Evolutionary conservation across 2,797 vertebrate species (phyloP).

Genomic region (Tympanoctomys barrerae): DNA sequence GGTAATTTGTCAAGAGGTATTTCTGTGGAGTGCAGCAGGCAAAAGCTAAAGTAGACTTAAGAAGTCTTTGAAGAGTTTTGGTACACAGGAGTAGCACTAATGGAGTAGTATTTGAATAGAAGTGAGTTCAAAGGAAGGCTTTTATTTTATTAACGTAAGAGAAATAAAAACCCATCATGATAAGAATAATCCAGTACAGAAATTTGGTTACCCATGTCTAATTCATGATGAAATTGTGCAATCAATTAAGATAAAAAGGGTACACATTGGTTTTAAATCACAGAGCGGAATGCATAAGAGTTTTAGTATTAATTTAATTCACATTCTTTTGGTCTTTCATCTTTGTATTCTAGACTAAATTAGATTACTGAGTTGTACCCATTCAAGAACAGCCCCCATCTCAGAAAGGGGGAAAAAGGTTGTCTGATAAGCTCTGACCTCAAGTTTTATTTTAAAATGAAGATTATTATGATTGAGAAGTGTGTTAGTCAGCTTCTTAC

Average conservation of each 20-base stretch:
- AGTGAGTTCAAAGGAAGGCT: background rate
- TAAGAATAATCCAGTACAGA: background rate
- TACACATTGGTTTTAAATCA: background rate
- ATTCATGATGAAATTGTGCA: background rate
- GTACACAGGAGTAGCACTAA: no score
- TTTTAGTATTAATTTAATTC: background rate
- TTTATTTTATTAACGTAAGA: background rate
- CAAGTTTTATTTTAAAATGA: background rate
- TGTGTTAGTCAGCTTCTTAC: background rate
- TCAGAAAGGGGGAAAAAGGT: background rate
- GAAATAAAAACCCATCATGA: background rate
- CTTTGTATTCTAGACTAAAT: background rate
- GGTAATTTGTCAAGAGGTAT: background rate
- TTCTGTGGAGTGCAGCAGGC: background rate
- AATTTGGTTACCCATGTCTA: background rate
- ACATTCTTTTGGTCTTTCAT: background rate
- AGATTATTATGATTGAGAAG: background rate
- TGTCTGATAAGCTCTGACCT: background rate
- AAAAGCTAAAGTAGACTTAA: background rate
- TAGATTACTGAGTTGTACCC: background rate
- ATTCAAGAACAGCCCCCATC: background rate
- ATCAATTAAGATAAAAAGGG: background rate
- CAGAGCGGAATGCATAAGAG: background rate
- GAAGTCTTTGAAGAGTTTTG: background rate
- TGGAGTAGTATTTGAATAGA: background rate